These are phyloP conservation scores for Laodelphax striatellus DNA, from an alignment of 1,140 invertebrate genomes.

Conservation along the genomic window DNA sequence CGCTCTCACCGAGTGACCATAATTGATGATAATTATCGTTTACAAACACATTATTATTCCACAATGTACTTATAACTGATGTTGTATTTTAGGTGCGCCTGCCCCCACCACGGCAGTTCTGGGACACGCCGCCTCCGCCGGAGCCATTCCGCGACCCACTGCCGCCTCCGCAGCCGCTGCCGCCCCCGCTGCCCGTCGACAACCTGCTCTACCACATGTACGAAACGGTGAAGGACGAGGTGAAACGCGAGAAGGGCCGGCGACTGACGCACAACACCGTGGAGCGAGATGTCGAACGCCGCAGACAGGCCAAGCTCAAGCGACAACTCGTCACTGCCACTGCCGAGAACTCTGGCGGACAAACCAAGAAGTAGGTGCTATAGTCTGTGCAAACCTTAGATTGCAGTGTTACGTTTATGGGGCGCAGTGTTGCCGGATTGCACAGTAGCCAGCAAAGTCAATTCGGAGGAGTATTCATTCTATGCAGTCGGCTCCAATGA, in stretches of 20 bases:
- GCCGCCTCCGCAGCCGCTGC: conserved; percentile 21
- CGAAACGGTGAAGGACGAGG: conserved; percentile 44
- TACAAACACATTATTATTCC: too few species aligned
- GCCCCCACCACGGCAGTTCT: conserved; percentile 47
- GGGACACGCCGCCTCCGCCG: conserved; percentile 34
- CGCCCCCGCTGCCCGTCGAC: conserved; percentile 43
- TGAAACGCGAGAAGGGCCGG: conserved; percentile 16
- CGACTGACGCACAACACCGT: not conserved
- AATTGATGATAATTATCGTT: too few species aligned
- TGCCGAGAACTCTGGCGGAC: too few species aligned
- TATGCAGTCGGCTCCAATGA: too few species aligned
- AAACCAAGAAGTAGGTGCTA: too few species aligned
- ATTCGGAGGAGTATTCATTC: too few species aligned
- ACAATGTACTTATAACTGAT: conserved; percentile 1
- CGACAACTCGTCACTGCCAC: not conserved
- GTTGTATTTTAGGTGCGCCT: conserved; percentile 43
- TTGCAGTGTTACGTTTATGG: too few species aligned
- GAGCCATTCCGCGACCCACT: conserved; percentile 54
- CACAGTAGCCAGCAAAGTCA: too few species aligned
- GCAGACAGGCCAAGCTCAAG: not conserved
- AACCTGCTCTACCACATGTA: conserved; percentile 73
- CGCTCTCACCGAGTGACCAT: too few species aligned
- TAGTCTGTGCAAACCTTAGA: too few species aligned
- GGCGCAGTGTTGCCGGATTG: too few species aligned
- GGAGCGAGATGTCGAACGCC: not conserved